Evolutionary conservation across 1,140 invertebrate genomes (phyloP), one percentile per base, ranked within the genome.

Genomic region (Panagrolaimus sp.): DNA sequence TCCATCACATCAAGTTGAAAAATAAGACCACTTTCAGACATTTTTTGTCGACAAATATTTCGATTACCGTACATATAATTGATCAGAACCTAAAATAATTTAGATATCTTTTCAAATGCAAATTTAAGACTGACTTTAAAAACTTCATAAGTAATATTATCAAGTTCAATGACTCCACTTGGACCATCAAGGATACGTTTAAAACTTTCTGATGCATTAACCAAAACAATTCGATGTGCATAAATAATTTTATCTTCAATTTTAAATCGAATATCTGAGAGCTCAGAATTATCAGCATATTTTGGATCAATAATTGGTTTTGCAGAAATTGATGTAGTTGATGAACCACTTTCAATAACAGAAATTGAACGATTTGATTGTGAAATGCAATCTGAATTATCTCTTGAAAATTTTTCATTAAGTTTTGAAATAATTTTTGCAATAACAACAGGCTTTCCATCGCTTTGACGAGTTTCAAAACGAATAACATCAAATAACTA

Each of bases 11-110:
- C 24, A 17, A 70, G 24, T 67, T 70, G 68, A 32, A 68, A 43
- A 14, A 17, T 17, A 38, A 70, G 17, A 21, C 65, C 24, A 21
- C 32, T 17, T 9, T n/a, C 32, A 14, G 63, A 44, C 14, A 70
- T 68, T 43, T 48, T 28, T 32, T 70, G 38, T 17, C 43, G 26
- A 10, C 62, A 70, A 24, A 43, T 55, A 21, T 66, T n/a, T 12
- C 47, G 68, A 8, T 70, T 70, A 17, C 68, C 68, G 63, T 70
- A 70, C 28, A 70, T 52, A 58, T 68, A 67, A 14, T 70, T 55
- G 45, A 70, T 70, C 21, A 70, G 12, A 46, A 46, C 63, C 63
- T 65, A 4, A 2, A 43, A 43, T 38, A 65, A 65, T 0, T 10
- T 1, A 0, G 1, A 5, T 65, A 38, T n/a, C n/a, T 44, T 6